phyloP scores from a whole-genome alignment of 1,140 invertebrate genomes.

The Pygmarrhopalites habei region DNA sequence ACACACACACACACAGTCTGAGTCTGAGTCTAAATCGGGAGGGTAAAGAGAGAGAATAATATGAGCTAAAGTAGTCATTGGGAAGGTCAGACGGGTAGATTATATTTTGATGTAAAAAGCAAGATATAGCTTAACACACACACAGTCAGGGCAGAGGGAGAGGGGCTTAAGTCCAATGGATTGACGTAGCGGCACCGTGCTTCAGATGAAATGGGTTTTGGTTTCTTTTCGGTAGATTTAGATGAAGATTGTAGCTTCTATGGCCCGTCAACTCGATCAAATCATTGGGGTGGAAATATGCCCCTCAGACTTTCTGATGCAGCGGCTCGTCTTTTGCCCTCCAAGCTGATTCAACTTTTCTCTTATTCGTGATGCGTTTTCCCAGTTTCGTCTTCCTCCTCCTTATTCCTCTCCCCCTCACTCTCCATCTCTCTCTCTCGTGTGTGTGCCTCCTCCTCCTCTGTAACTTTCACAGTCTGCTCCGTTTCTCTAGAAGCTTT shows the following conservation, averaged over 20 bases:
- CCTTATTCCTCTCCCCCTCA: not conserved
- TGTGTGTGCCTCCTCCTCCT: slow-evolving; percentile 11
- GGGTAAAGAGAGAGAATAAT: no score
- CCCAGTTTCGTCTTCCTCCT: slow-evolving; percentile 20
- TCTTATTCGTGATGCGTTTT: slow-evolving; percentile 25
- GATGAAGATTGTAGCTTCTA: slow-evolving; percentile 30
- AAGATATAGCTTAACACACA: slow-evolving; percentile 9
- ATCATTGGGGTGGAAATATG: slow-evolving; percentile 30
- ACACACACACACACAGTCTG: no score
- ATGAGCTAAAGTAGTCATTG: not conserved
- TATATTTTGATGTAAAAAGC: slow-evolving; percentile 20
- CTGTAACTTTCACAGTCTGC: slow-evolving; percentile 18
- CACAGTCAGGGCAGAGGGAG: not conserved
- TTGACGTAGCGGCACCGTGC: slow-evolving; percentile 15
- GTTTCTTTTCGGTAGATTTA: slow-evolving; percentile 34
- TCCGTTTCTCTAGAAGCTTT: slow-evolving; percentile 8
- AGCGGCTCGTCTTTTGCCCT: slow-evolving; percentile 10
- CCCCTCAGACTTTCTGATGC: slow-evolving; percentile 20
- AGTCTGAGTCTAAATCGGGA: no score
- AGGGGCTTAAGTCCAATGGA: slow-evolving; percentile 5
- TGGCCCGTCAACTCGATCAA: slow-evolving; percentile 36
- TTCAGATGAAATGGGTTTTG: slow-evolving; percentile 30
- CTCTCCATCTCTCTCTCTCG: not conserved
- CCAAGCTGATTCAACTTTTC: slow-evolving; percentile 16
- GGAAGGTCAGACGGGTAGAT: slow-evolving; percentile 11